Percentiles rank a stretch among this genome's conserved stretches.
Evolutionary conservation across 2,888 invertebrate genomes (phyloP).

Genomic region (Latrodectus elegans): DNA sequence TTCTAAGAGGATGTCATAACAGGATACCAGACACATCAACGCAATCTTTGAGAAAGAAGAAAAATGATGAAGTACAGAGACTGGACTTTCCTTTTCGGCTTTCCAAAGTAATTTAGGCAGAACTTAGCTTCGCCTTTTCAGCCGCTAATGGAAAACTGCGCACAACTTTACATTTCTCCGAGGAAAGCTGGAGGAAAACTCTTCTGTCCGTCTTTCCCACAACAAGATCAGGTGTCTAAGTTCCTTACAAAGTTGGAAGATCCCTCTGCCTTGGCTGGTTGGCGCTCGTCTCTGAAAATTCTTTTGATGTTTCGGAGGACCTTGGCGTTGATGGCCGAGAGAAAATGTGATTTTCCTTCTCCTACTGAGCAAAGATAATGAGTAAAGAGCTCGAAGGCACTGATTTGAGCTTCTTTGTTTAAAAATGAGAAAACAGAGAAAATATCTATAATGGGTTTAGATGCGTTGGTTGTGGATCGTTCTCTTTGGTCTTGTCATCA

Average conservation of each 20-base stretch:
- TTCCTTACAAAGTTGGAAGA: constrained; percentile 16
- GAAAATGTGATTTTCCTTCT: constrained; percentile 47
- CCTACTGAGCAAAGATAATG: constrained; percentile 27
- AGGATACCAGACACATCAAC: constrained; percentile 58
- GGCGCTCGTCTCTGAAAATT: constrained; percentile 12
- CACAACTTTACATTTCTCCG: constrained; percentile 53
- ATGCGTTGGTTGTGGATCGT: not conserved
- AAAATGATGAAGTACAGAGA: constrained; percentile 4
- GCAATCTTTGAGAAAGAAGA: not conserved
- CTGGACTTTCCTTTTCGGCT: constrained; percentile 27
- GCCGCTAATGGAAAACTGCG: constrained; percentile 49
- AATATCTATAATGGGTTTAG: constrained; percentile 41
- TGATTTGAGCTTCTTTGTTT: constrained; percentile 30
- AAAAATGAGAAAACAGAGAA: constrained; percentile 30
- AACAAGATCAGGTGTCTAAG: constrained; percentile 49
- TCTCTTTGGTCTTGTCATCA: not conserved
- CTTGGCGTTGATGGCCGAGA: constrained; percentile 23
- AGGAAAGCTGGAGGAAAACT: constrained; percentile 25
- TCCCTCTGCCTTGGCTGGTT: too few species aligned
- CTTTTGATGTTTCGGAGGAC: constrained; percentile 55
- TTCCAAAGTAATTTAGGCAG: not conserved
- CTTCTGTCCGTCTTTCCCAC: constrained; percentile 10
- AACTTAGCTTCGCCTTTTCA: constrained; percentile 3
- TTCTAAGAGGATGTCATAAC: constrained; percentile 56
- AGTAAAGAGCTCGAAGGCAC: constrained; percentile 29